Conservation (phyloP, 1,140 invertebrate genomes). For the Drosophila pseudoobscura region DNA sequence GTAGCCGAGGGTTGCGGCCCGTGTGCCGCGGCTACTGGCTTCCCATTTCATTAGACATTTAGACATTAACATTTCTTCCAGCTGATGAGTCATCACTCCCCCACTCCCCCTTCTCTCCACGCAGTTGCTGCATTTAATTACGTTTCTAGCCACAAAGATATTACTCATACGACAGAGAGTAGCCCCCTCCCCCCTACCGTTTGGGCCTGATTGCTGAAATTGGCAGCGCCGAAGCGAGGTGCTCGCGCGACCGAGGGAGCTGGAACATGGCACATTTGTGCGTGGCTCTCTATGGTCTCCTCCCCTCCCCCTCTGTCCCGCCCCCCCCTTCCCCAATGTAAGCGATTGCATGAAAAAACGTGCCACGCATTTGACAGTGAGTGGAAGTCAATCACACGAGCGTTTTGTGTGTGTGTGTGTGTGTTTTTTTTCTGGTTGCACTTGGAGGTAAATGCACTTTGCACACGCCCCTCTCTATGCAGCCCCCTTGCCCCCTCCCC, state of each 20-base stretch:
- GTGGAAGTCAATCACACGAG: constrained; percentile 38
- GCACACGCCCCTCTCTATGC: constrained; percentile 7
- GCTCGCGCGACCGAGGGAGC: constrained; percentile 14
- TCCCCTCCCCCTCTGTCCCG: constrained; percentile 3
- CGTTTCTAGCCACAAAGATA: constrained; percentile 27
- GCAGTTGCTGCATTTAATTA: constrained; percentile 33
- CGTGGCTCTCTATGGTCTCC: constrained; percentile 25
- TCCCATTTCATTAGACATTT: no score
- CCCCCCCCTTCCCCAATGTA: constrained; percentile 3
- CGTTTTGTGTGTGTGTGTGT: constrained; percentile 30
- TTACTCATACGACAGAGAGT: constrained; percentile 61
- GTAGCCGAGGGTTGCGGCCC: no score
- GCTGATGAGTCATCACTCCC: constrained; percentile 25
- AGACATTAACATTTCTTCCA: no score
- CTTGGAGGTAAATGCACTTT: constrained; percentile 75
- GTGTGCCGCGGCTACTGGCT: no score
- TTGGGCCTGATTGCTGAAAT: constrained; percentile 34
- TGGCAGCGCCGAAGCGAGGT: constrained; percentile 53
- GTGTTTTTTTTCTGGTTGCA: constrained; percentile 41
- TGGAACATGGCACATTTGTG: constrained; percentile 16
- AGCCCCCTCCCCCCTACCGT: not conserved
- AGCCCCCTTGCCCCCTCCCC: not conserved
- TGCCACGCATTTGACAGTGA: constrained; percentile 65
- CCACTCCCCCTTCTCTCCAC: not conserved
- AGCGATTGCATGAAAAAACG: constrained; percentile 69